Evolutionary conservation across 2,113 vertebrate genomes (phyloP).

Genomic region (Chamaetylas fuelleborni): DNA sequence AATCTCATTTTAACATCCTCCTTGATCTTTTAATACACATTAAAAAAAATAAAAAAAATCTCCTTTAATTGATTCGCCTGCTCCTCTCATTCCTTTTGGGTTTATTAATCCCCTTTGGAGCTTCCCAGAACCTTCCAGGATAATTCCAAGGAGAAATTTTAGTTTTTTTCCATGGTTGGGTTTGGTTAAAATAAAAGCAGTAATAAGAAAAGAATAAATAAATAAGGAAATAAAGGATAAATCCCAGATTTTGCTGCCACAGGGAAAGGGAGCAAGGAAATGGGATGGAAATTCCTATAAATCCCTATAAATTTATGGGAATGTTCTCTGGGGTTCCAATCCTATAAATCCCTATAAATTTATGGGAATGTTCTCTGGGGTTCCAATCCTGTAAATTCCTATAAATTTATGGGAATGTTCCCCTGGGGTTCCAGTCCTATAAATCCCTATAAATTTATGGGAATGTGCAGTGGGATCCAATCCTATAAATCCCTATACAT

Average conservation of each 20-base stretch:
- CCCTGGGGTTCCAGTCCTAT: too few relatives aligned
- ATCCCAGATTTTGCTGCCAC: too few relatives aligned
- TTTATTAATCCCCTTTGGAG: accelerated
- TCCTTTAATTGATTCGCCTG: not conserved
- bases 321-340: too few relatives aligned
- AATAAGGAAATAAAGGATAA: not conserved
- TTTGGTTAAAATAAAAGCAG: accelerated
- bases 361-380: too few relatives aligned
- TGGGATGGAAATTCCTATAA: accelerated
- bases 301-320: not conserved
- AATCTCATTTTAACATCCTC: not conserved
- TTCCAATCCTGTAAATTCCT: too few relatives aligned
- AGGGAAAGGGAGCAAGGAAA: not conserved
- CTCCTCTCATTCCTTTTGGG: not conserved
- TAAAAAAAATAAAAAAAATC: too few relatives aligned
- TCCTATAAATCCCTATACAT: too few relatives aligned
- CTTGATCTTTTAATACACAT: not conserved
- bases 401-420: too few relatives aligned
- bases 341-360: too few relatives aligned
- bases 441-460: too few relatives aligned
- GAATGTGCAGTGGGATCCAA: too few relatives aligned
- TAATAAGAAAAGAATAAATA: not conserved
- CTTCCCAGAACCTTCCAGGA: not conserved
- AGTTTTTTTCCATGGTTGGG: accelerated
- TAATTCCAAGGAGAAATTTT: not conserved